Conservation (phyloP, 2,797 vertebrate species). For the Muscicapa comitata region DNA sequence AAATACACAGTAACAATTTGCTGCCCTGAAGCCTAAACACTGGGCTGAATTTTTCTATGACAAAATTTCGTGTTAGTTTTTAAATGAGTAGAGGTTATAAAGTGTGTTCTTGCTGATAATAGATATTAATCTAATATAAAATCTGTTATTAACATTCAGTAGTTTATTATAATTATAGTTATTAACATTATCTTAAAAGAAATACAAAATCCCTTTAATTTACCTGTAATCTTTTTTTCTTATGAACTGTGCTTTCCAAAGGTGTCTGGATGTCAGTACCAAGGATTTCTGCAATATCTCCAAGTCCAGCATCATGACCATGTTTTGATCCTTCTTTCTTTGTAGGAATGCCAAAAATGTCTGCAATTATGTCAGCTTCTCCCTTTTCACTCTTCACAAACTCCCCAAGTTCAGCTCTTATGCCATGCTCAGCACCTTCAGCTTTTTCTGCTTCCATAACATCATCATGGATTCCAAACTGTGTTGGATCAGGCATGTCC, state of each 20-base stretch:
- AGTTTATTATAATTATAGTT: background rate
- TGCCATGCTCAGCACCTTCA: conserved; percentile 78
- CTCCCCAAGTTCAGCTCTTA: conserved; percentile 81
- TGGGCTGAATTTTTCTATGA: background rate
- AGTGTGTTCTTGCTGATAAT: background rate
- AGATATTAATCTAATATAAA: background rate
- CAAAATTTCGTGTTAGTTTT: background rate
- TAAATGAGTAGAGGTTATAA: background rate
- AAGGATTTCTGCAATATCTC: conserved; percentile 90
- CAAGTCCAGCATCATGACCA: conserved; percentile 88
- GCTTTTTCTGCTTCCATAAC: conserved; percentile 87
- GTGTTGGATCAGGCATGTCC: conserved; percentile 99
- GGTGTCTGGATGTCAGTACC: conserved; percentile 84
- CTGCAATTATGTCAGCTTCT: conserved; percentile 86
- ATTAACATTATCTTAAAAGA: background rate
- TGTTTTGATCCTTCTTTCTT: conserved; percentile 90
- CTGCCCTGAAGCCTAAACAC: background rate
- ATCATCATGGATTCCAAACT: conserved; percentile 96
- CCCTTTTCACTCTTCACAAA: conserved; percentile 84
- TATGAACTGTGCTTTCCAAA: conserved; percentile 85
- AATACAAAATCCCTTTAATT: background rate
- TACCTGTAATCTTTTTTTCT: conserved; percentile 92
- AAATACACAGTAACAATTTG: background rate
- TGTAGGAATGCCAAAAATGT: conserved; percentile 86
- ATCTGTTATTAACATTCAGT: background rate